Evolutionary conservation across 2,113 vertebrate species (phyloP).

Genomic region (Mixornis gularis): DNA sequence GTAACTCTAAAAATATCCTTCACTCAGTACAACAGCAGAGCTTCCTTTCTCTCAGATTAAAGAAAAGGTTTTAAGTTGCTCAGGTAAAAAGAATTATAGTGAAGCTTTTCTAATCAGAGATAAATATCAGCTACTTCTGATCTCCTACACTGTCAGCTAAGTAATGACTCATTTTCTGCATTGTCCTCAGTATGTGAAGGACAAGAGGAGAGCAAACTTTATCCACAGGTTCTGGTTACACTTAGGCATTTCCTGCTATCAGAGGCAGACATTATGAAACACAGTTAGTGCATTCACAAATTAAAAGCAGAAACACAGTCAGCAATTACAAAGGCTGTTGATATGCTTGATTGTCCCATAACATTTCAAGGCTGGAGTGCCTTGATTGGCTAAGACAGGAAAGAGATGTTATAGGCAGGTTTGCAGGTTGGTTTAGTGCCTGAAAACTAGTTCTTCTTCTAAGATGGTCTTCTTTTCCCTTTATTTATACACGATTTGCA

Average conservation of each 20-base stretch:
- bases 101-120: slow-evolving; percentile 52
- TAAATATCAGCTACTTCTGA: slow-evolving; percentile 61
- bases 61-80: slow-evolving; percentile 58
- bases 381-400: neutral
- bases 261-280: neutral
- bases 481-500: neutral
- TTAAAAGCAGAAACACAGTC: slow-evolving; percentile 26
- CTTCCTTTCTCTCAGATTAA: slow-evolving; percentile 50
- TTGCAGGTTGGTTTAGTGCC: neutral
- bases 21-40: neutral
- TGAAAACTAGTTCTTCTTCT: neutral
- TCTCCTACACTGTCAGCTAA: slow-evolving; percentile 54
- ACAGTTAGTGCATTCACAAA: neutral
- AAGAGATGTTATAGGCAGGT: neutral
- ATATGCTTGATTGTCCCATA: neutral
- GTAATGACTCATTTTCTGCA: slow-evolving; percentile 56
- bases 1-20: slow-evolving; percentile 17
- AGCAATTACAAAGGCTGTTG: neutral
- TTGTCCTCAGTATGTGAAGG: slow-evolving; percentile 41
- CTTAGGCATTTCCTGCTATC: neutral
- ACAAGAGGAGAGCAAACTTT: slow-evolving; percentile 56
- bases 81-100: slow-evolving; percentile 41
- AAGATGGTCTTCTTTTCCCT: neutral
- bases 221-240: slow-evolving; percentile 57
- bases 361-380: neutral